These are phyloP conservation scores for Tiliacea citrago DNA, from an alignment of 2,888 invertebrate genomes.

Conservation along the genomic window DNA sequence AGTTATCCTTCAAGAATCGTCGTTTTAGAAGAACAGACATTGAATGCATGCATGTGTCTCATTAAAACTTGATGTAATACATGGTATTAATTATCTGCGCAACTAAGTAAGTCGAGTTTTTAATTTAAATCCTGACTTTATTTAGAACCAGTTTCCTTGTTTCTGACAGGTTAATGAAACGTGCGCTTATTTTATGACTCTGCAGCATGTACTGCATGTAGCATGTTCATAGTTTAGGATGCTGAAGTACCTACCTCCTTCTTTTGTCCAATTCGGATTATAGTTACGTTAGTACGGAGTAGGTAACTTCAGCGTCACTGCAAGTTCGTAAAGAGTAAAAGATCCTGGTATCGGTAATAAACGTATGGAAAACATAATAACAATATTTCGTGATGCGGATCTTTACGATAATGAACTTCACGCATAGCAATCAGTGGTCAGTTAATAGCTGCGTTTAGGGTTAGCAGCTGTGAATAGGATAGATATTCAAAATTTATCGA, in stretches of 20 bases:
- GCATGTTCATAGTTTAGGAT: conserved; percentile 2
- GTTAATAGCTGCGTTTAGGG: conserved; percentile 44
- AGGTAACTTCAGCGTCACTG: background rate
- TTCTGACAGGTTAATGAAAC: conserved; percentile 4
- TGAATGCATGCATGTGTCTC: background rate
- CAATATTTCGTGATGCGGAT: conserved; percentile 49
- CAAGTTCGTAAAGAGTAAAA: conserved; percentile 10
- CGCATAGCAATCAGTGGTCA: conserved; percentile 45
- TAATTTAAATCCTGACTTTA: background rate
- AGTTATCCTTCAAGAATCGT: conserved; percentile 1
- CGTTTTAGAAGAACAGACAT: background rate
- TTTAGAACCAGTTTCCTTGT: conserved; percentile 25
- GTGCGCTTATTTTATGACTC: conserved; percentile 1
- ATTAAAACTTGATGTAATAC: conserved; percentile 1
- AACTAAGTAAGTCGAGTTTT: background rate
- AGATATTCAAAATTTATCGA: background rate
- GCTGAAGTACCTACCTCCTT: background rate
- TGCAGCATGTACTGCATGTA: background rate
- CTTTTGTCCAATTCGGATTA: background rate
- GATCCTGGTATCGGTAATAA: conserved; percentile 18
- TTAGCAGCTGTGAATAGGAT: conserved; percentile 11
- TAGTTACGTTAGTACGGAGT: background rate
- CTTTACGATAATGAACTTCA: conserved; percentile 56
- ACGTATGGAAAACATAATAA: conserved; percentile 21
- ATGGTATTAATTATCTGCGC: conserved; percentile 3